Evolutionary conservation across 35 echinoderm and acorn worm species (phyloP).

Genomic region (Hemicentrotus pulcherrimus): DNA sequence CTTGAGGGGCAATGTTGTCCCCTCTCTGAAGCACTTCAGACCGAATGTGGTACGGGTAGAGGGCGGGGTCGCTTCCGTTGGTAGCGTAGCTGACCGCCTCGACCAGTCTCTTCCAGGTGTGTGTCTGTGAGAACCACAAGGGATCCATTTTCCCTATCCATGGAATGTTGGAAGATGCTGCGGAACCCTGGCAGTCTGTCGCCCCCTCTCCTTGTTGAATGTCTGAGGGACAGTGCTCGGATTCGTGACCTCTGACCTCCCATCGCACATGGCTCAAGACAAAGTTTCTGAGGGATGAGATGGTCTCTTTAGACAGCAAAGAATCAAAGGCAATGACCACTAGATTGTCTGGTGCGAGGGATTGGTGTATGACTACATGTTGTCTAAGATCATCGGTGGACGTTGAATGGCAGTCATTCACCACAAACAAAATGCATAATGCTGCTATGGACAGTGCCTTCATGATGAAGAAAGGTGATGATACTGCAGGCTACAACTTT

Average conservation of each 20-base stretch:
- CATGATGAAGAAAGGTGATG: not conserved
- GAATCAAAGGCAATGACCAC: not conserved
- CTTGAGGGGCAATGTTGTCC: not conserved
- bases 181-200: not conserved
- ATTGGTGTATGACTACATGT: not conserved
- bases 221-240: not conserved
- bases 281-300: not conserved
- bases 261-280: not conserved
- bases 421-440: not conserved
- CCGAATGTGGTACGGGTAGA: conserved; percentile 1
- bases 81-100: not conserved
- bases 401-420: not conserved
- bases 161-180: not conserved
- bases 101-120: not conserved
- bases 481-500: too few relatives aligned
- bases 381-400: not conserved
- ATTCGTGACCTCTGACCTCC: not conserved
- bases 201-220: not conserved
- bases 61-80: not conserved
- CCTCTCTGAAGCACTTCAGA: conserved; percentile 18
- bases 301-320: not conserved
- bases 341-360: not conserved
- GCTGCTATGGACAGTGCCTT: not conserved
- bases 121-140: not conserved
- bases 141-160: not conserved